Evolutionary conservation across 1,140 invertebrate species (phyloP).

Genomic region (Diabrotica virgifera): DNA sequence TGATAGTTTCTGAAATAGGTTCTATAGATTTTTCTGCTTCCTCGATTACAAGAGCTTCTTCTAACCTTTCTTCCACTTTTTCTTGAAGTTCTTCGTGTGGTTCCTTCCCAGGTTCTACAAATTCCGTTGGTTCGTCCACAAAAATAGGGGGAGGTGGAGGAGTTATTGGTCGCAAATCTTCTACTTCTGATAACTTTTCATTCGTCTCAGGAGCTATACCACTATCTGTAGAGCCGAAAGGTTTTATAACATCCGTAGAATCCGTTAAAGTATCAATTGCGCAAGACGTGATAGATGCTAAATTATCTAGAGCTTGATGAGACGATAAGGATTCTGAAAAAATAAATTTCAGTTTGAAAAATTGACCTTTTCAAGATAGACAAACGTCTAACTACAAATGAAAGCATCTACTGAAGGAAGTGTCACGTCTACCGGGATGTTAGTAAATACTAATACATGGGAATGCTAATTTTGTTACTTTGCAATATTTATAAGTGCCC

Average conservation of each 20-base stretch:
- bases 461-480: too few species aligned
- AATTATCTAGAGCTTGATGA: constrained; percentile 18
- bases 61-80: constrained; percentile 1
- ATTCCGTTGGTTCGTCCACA: constrained; percentile 8
- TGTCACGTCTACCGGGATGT: too few species aligned
- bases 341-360: constrained; percentile 15
- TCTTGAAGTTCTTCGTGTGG: neutral
- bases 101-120: neutral
- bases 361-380: too few species aligned
- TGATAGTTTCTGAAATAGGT: constrained; percentile 1
- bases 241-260: constrained; percentile 7
- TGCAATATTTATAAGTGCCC: too few species aligned
- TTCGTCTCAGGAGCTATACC: constrained; percentile 26
- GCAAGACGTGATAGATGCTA: constrained; percentile 11
- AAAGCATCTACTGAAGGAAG: too few species aligned
- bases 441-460: too few species aligned
- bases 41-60: neutral
- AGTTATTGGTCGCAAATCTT: constrained; percentile 12
- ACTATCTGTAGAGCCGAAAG: constrained; percentile 30
- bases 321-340: constrained; percentile 32
- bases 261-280: constrained; percentile 5
- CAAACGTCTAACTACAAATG: too few species aligned
- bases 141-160: constrained; percentile 26
- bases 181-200: constrained; percentile 7
- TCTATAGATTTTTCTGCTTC: neutral